phyloP scores from a whole-genome alignment of 1,140 invertebrate genomes.

The Helicorthomorpha holstii region DNA sequence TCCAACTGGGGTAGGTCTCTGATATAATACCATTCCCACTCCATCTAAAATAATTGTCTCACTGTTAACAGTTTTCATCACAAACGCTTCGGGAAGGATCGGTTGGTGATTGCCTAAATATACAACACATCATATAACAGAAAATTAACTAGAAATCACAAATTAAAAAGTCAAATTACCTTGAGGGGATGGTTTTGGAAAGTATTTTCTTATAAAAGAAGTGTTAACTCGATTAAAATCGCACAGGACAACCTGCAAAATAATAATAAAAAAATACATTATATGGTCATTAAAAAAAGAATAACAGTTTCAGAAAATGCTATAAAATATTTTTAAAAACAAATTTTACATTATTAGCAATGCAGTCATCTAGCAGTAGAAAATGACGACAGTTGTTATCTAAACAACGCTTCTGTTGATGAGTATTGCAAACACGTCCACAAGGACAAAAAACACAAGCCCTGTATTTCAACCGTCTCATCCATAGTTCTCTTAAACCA shows the following conservation, averaged over 20 bases:
- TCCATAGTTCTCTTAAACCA: conserved; percentile 25
- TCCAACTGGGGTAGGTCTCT: conserved; percentile 5
- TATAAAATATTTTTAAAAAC: conserved; percentile 5
- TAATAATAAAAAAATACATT: conserved; percentile 1
- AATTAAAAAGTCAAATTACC: not conserved
- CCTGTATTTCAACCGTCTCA: conserved; percentile 24
- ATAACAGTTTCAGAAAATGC: conserved; percentile 1
- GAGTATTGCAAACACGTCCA: conserved; percentile 21
- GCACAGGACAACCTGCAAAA: conserved; percentile 26
- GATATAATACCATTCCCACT: not conserved
- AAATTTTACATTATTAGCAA: conserved; percentile 25
- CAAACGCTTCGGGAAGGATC: conserved; percentile 15
- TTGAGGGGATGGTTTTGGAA: conserved; percentile 19
- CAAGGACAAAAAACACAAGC: conserved; percentile 26
- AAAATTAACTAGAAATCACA: not conserved
- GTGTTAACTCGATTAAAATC: conserved; percentile 28
- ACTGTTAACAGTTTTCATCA: conserved; percentile 17
- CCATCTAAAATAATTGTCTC: conserved; percentile 7
- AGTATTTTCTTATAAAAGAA: conserved; percentile 23
- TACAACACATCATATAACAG: not conserved
- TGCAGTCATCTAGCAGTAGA: conserved; percentile 28
- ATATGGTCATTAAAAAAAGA: too few relatives aligned
- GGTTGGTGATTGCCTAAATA: conserved; percentile 18
- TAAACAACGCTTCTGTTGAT: conserved; percentile 19
- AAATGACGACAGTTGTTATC: conserved; percentile 27